Base-by-base conservation (phyloP, 2,113 vertebrate species). In the Tyrannus savana region DNA sequence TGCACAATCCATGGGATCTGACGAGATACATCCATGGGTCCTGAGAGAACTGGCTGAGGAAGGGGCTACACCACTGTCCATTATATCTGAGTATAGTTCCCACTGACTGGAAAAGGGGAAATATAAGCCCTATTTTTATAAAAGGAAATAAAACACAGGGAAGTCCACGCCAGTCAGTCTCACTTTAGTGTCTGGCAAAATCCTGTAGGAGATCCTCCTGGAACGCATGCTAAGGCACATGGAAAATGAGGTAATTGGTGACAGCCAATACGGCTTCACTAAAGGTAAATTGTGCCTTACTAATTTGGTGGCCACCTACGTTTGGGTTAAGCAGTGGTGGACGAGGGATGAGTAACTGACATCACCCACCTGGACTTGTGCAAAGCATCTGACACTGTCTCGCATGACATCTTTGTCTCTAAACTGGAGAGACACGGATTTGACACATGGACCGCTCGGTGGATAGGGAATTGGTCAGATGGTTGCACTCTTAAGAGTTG, bases 251-350 rank as follows among this genome's bases (percentile, higher is more conserved):
- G 56, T 9, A n/a, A 46, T 1, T 28, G 14, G 39, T 7, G 6
- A 39, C 66, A 62, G 55, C 52, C 14, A 19, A 46, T 30, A 46
- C 5, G 19, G 64, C 33, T 78, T 53, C 64, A 39, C 39, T 24
- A 33, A 77, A 77, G 9, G 27, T 19, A 46, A 39, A 87, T 28
- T 4, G 7, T 13, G 23, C 39, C 55, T 22, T 47, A 78, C 14
- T 28, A 60, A 69, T 62, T 10, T 0, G 0, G 27, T 1, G 2
- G 68, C 47, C 18, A 33, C 33, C 46, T 28, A 53, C 18, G 19
- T 28, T 7, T 33, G 10, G 27, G 39, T 39, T 53, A 53, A 46
- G 39, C 22, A 69, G 14, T 2, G 14, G 37, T 5, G 12, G 37
- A 52, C 0, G 1, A 44, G 27, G 27, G 22, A 77, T 69, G 18